phyloP scores from a whole-genome alignment of 2,113 vertebrate species.

The Pagrus major region DNA sequence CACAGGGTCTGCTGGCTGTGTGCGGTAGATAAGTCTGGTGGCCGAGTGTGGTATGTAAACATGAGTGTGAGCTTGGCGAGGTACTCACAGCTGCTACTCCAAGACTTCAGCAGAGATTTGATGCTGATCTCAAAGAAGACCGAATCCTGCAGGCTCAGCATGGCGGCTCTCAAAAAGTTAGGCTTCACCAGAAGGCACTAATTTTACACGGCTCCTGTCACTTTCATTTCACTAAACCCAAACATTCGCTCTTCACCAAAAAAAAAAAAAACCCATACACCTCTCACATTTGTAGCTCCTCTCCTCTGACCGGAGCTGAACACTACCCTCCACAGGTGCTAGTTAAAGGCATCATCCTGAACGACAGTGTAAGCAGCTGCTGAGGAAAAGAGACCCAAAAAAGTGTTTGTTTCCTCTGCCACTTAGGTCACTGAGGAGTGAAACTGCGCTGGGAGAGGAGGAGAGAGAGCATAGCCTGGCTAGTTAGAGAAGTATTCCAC shows the following conservation, averaged over 20 bases:
- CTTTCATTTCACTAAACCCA: constrained; percentile 41
- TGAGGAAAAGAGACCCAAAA: constrained; percentile 27
- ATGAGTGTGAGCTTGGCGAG: constrained; percentile 50
- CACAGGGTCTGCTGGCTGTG: constrained; percentile 39
- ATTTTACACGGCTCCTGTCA: constrained; percentile 44
- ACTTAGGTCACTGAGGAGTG: constrained; percentile 34
- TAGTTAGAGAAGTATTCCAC: constrained; percentile 71
- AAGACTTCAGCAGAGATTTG: constrained; percentile 97
- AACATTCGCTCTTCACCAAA: constrained; percentile 38
- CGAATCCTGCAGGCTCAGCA: constrained; percentile 97
- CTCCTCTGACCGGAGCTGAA: constrained; percentile 35
- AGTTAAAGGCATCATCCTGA: constrained; percentile 64
- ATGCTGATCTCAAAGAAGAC: constrained; percentile 98
- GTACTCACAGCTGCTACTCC: constrained; percentile 96
- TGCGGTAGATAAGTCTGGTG: constrained; percentile 53
- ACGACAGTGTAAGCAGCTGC: constrained; percentile 31
- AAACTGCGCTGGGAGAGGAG: constrained; percentile 28
- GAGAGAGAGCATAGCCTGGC: constrained; percentile 30
- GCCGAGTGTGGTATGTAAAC: constrained; percentile 72
- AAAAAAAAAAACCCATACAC: constrained; percentile 19
- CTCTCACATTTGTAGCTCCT: constrained; percentile 52
- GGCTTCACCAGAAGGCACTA: constrained; percentile 69
- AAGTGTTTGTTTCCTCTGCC: constrained; percentile 35
- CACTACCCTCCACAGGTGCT: constrained; percentile 70
- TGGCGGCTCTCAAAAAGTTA: constrained; percentile 79